These are phyloP conservation scores for Tauraco hartlaubi DNA, from an alignment of 2,797 vertebrate genomes.

Conservation along the genomic window DNA sequence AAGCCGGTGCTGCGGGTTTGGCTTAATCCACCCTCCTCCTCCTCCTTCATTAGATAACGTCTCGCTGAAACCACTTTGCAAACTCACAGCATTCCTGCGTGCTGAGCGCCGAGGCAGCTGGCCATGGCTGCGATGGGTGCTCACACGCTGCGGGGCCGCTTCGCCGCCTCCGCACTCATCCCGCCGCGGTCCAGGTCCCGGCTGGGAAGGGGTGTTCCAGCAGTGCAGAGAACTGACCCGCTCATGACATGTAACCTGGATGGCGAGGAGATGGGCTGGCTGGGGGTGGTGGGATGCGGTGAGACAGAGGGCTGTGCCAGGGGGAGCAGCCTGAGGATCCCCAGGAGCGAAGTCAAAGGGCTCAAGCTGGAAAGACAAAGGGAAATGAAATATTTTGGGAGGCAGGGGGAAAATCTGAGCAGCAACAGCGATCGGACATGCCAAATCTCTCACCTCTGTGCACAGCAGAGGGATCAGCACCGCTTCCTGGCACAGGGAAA, in stretches of 20 bases:
- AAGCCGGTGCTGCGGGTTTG: constrained; percentile 75
- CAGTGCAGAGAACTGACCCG: background rate
- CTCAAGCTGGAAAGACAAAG: background rate
- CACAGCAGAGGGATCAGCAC: background rate
- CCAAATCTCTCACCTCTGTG: rapidly evolving
- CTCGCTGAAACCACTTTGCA: constrained; percentile 76
- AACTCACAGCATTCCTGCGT: constrained; percentile 70
- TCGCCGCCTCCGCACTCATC: rapidly evolving
- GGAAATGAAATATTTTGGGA: background rate
- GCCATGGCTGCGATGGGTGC: background rate
- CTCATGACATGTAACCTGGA: background rate
- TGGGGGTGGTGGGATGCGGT: background rate
- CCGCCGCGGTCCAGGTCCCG: rapidly evolving
- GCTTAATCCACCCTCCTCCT: constrained; percentile 65
- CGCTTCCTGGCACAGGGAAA: rapidly evolving
- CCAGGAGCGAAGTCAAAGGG: background rate
- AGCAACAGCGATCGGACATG: background rate
- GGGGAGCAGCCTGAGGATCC: background rate
- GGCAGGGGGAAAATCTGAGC: background rate
- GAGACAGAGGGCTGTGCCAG: background rate
- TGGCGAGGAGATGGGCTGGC: background rate
- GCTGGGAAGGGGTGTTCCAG: background rate
- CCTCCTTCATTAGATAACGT: constrained; percentile 78
- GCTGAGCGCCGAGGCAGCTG: constrained; percentile 59
- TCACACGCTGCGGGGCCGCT: background rate